Percentiles rank a stretch among this genome's conserved stretches.
phyloP scores from a whole-genome alignment of 2,113 vertebrate species.

The Donacobius atricapilla region DNA sequence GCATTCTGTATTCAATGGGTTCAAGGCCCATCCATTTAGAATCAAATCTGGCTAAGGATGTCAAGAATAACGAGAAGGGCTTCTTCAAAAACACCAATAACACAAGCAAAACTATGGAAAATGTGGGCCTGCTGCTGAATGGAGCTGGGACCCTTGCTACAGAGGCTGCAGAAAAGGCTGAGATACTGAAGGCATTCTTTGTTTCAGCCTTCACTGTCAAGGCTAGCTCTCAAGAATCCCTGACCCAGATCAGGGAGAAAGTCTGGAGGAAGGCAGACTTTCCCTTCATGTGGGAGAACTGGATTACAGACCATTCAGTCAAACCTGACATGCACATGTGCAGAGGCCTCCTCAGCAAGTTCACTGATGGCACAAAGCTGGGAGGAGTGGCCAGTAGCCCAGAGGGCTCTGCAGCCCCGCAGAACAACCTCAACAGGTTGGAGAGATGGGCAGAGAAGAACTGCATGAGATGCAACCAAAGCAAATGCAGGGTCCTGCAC shows the following conservation, averaged over 20 bases:
- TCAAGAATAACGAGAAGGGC: neutral
- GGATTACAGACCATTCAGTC: neutral
- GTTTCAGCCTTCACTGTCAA: neutral
- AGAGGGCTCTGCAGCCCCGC: neutral
- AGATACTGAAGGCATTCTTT: neutral
- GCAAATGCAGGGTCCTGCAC: neutral
- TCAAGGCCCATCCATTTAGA: neutral
- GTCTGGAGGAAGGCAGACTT: neutral
- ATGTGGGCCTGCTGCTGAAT: neutral
- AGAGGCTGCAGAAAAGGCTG: neutral
- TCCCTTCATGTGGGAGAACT: neutral
- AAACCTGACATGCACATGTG: neutral
- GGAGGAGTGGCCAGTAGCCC: fast-evolving
- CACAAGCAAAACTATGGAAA: neutral
- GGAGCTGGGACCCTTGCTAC: neutral
- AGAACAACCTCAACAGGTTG: fast-evolving
- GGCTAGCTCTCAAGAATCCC: neutral
- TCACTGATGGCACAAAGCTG: neutral
- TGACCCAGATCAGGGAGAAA: neutral
- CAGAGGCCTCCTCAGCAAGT: neutral
- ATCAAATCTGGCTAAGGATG: neutral
- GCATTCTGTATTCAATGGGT: neutral
- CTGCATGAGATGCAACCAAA: neutral
- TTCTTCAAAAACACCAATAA: neutral
- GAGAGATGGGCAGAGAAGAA: neutral